phyloP scores from a whole-genome alignment of 2,888 invertebrate genomes.

The Rutpela maculata region DNA sequence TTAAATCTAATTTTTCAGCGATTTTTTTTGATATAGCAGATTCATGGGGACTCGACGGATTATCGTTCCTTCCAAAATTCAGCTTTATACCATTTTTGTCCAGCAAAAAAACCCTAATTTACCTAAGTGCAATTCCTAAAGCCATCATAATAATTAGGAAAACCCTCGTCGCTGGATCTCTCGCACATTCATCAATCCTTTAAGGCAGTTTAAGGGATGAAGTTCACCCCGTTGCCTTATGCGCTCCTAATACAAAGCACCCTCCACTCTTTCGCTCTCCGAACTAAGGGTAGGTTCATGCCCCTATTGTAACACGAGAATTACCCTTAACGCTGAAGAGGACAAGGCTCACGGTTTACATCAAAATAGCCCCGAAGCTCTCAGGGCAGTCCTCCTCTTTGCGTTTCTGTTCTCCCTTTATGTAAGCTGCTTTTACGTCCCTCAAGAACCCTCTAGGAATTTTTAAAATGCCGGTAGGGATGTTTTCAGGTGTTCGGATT shows the following conservation, averaged over 20 bases:
- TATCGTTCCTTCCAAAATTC: too few species aligned
- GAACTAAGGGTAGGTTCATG: constrained; percentile 14
- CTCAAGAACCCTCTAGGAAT: constrained; percentile 12
- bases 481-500: too few species aligned
- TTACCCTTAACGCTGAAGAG: neutral
- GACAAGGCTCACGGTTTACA: neutral
- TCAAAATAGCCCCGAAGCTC: neutral
- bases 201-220: constrained; percentile 7
- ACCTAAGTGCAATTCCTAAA: too few species aligned
- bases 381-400: neutral
- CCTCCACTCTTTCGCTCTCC: constrained; percentile 17
- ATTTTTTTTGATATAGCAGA: too few species aligned
- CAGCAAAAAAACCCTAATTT: too few species aligned
- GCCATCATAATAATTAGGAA: too few species aligned
- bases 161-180: too few species aligned
- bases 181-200: too few species aligned
- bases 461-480: neutral
- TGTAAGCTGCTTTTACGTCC: constrained; percentile 15
- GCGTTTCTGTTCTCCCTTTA: neutral
- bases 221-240: neutral
- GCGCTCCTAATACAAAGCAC: constrained; percentile 18
- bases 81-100: too few species aligned
- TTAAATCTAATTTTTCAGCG: too few species aligned
- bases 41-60: too few species aligned
- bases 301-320: constrained; percentile 15